Percentiles rank a stretch among this genome's conserved stretches.
Evolutionary conservation across 1,140 invertebrate species (phyloP).

Genomic region (Tetramorium alpestre): DNA sequence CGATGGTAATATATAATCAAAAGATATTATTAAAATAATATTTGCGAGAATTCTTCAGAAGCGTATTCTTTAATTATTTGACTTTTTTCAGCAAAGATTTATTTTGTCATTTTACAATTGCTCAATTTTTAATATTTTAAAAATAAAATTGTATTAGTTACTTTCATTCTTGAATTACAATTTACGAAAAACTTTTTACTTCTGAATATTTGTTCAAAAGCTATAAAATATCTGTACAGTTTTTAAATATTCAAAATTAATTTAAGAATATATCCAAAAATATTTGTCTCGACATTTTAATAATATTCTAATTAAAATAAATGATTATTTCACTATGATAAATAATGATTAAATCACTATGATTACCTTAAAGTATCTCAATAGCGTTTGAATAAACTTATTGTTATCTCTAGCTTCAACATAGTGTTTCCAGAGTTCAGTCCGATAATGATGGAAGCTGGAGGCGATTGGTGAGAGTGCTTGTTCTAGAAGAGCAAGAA

Average conservation of each 20-base stretch:
- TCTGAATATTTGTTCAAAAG: background rate
- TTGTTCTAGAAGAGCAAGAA: slow-evolving; percentile 87
- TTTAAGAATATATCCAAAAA: background rate
- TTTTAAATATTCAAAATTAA: background rate
- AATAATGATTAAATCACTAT: too few species aligned
- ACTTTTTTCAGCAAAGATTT: background rate
- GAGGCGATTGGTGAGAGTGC: slow-evolving; percentile 84
- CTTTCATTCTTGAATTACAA: background rate
- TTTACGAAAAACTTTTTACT: background rate
- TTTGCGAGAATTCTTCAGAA: background rate
- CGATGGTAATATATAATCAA: background rate
- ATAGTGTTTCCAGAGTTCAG: slow-evolving; percentile 89
- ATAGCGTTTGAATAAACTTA: slow-evolving; percentile 92
- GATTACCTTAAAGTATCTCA: slow-evolving; percentile 91
- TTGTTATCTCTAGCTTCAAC: slow-evolving; percentile 94
- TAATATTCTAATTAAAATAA: background rate
- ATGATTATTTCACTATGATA: background rate
- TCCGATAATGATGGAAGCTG: slow-evolving; percentile 86
- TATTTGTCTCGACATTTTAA: background rate
- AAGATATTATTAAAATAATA: background rate
- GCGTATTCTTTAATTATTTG: background rate
- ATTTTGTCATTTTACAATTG: background rate
- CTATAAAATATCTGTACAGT: background rate
- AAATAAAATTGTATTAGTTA: background rate
- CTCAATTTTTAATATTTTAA: background rate